Evolutionary conservation across 2,888 invertebrate species (phyloP).

Genomic region (Anthoptus insignis): DNA sequence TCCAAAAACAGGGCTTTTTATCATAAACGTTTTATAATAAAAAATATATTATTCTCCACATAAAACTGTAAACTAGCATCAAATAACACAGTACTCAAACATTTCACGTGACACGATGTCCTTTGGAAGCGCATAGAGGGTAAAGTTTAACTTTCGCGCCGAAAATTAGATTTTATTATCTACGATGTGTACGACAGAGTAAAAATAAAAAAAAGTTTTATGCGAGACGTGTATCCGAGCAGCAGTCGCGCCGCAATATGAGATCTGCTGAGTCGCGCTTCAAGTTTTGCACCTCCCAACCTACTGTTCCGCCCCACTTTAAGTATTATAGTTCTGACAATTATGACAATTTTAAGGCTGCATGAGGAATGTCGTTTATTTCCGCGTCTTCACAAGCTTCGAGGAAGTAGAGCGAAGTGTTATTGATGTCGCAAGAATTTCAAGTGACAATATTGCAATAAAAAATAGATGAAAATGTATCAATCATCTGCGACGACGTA

Average conservation of each 20-base stretch:
- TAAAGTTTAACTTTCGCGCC: slow-evolving; percentile 26
- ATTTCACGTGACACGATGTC: slow-evolving; percentile 73
- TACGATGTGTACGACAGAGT: background rate
- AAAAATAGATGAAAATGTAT: background rate
- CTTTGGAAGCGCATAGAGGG: slow-evolving; percentile 65
- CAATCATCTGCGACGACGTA: background rate
- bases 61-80: slow-evolving; percentile 62
- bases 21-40: slow-evolving; percentile 46
- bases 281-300: slow-evolving; percentile 65
- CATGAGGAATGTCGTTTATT: slow-evolving; percentile 46
- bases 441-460: background rate
- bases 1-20: slow-evolving; percentile 59
- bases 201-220: slow-evolving; percentile 6
- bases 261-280: slow-evolving; percentile 56
- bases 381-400: slow-evolving; percentile 52
- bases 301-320: slow-evolving; percentile 66
- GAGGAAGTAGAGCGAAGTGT: slow-evolving; percentile 1
- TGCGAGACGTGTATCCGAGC: slow-evolving; percentile 61
- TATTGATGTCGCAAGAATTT: background rate
- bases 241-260: slow-evolving; percentile 63
- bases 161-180: slow-evolving; percentile 13
- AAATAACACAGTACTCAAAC: slow-evolving; percentile 73
- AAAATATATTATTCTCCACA: slow-evolving; percentile 59
- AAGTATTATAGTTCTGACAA: slow-evolving; percentile 66
- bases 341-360: slow-evolving; percentile 65